These are phyloP conservation scores for Recurvirostra avosetta DNA, from an alignment of 2,113 vertebrate species.

Conservation along the genomic window DNA sequence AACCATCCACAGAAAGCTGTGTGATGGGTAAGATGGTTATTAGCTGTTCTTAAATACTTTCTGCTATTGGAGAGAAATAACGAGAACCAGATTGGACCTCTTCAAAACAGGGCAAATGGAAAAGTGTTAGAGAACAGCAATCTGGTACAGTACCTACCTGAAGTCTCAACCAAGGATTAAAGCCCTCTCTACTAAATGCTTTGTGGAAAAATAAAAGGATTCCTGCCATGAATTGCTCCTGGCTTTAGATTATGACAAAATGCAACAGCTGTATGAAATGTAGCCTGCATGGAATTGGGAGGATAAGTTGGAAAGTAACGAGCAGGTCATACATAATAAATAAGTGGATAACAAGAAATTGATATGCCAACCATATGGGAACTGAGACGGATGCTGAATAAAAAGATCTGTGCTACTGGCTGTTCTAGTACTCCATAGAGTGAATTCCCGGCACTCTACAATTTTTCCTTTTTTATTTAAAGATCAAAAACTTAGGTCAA, in stretches of 20 bases:
- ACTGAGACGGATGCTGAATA: background rate
- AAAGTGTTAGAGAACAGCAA: background rate
- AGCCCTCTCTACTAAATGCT: background rate
- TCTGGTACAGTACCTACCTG: background rate
- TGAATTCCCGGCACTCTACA: background rate
- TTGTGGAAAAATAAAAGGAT: background rate
- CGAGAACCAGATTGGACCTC: background rate
- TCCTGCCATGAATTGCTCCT: background rate
- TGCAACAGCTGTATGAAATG: slow-evolving; percentile 48
- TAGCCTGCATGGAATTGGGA: background rate
- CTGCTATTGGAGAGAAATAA: background rate
- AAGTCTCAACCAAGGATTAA: background rate
- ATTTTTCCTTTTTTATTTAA: background rate
- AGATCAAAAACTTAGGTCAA: background rate
- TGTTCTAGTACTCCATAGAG: background rate
- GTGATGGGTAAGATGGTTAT: background rate
- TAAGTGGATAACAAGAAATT: slow-evolving; percentile 51
- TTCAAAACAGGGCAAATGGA: background rate
- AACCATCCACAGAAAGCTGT: background rate
- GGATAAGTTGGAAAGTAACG: slow-evolving; percentile 24
- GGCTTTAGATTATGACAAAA: slow-evolving; percentile 6
- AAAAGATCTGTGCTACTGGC: background rate
- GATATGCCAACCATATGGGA: slow-evolving; percentile 41
- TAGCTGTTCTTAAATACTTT: background rate
- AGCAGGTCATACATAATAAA: slow-evolving; percentile 56